Base-by-base conservation (phyloP, 2,113 vertebrate genomes). In the Ictidomys tridecemlineatus region DNA sequence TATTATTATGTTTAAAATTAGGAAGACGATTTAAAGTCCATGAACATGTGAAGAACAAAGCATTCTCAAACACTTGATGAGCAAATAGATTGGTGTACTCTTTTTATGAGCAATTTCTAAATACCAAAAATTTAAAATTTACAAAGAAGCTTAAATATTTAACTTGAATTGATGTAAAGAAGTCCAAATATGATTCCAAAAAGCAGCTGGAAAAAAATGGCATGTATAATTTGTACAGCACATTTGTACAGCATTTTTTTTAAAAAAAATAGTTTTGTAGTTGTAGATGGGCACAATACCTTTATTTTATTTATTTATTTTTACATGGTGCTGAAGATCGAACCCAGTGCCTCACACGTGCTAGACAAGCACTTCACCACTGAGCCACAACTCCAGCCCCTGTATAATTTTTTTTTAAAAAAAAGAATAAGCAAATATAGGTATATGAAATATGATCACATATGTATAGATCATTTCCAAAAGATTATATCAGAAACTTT, bases 1-100 rank as follows among this genome's bases (percentile, higher is more conserved):
- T 84, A 78, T 78, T 39, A 77, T 67, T 14, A 83, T 76, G 42
- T 48, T 97, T 91, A 88, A 95, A 92, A 88, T 24, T 22, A 70
- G 13, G 42, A 88, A 94, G 39, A 86, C 5, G 30, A 93, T 69
- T 42, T 32, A 88, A 2, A 51, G 30, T 89, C 56, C 84, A 32
- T 58, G 30, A 90, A 65, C 11, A 1, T 24, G 32, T 80, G 5
- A 85, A 76, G 17, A 79, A 67, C 8, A 10, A 72, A 85, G 30
- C 34, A 20, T 42, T 73, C 51, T 85, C 74, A 79, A 72, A 34
- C 39, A 12, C 18, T 76, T 61, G 63, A 42, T 18, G 17, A 91
- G 1, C 22, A 26, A 28, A 73, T 45, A 61, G 12, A 51, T 20
- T 70, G 51, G 72, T 18, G 2, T 1, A 30, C 18, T 72, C 6